These are phyloP conservation scores for Siderastrea radians DNA, from an alignment of 92 coral and sea anemone genomes.

Conservation along the genomic window DNA sequence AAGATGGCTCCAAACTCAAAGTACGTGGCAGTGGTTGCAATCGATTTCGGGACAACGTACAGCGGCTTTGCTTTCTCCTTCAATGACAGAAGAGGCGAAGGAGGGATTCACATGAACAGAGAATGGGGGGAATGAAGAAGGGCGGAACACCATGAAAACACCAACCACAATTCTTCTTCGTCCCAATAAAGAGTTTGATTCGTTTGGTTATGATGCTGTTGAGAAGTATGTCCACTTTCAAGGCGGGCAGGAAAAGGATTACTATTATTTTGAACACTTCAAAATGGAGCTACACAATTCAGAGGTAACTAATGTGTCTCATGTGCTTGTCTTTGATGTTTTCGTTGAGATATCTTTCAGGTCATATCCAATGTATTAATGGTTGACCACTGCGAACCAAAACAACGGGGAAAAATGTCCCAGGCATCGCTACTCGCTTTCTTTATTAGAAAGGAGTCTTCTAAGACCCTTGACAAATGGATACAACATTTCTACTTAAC, in stretches of 20 bases:
- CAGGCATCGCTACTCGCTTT: no score
- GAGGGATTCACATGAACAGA: slow-evolving; percentile 44
- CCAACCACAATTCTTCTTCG: slow-evolving; percentile 23
- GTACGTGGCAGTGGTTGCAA: slow-evolving; percentile 37
- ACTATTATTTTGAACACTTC: slow-evolving; percentile 23
- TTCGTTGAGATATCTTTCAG: no score
- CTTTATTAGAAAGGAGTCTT: no score
- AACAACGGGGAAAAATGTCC: no score
- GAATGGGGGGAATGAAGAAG: slow-evolving; percentile 45
- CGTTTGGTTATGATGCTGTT: slow-evolving; percentile 34
- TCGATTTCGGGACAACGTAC: no score
- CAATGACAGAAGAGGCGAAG: slow-evolving; percentile 30
- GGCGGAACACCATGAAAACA: slow-evolving; percentile 18
- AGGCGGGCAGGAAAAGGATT: slow-evolving; percentile 11
- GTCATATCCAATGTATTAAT: no score
- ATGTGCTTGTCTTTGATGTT: background rate
- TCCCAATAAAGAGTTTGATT: slow-evolving; percentile 20
- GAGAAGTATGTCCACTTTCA: slow-evolving; percentile 24
- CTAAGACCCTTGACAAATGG: no score
- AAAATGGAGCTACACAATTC: slow-evolving; percentile 31
- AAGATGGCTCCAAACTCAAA: background rate
- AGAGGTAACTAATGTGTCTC: background rate
- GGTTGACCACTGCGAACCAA: no score
- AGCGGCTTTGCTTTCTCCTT: slow-evolving; percentile 21
- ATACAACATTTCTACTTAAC: no score